Percentiles rank a stretch among this genome's conserved stretches.
Evolutionary conservation across 2,888 invertebrate genomes (phyloP).

Genomic region (Agrochola litura): DNA sequence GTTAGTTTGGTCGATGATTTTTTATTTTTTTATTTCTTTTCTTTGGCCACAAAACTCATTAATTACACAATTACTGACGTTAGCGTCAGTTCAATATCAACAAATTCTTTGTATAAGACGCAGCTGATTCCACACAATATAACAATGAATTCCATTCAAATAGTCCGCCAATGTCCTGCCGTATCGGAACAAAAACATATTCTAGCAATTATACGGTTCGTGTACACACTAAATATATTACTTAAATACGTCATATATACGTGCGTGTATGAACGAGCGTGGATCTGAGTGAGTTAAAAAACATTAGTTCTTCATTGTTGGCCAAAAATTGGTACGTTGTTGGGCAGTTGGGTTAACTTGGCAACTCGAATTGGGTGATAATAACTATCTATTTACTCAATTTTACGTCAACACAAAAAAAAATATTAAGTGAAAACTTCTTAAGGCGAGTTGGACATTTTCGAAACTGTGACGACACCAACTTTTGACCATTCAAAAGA

Average conservation of each 20-base stretch:
- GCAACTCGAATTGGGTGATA: conserved; percentile 12
- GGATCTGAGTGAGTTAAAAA: conserved; percentile 63
- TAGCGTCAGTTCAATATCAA: neutral
- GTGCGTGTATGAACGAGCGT: conserved; percentile 80
- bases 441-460: no score
- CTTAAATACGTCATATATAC: conserved; percentile 65
- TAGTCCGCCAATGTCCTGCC: conserved; percentile 64
- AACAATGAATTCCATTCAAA: conserved; percentile 57
- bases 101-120: conserved; percentile 5
- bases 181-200: conserved; percentile 60
- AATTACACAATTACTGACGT: no score
- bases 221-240: conserved; percentile 70
- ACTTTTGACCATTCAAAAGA: no score
- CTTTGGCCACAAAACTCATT: no score
- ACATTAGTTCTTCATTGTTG: conserved; percentile 51
- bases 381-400: neutral
- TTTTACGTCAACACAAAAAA: neutral
- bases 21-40: no score
- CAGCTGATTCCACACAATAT: conserved; percentile 73
- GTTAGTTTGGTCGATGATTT: no score
- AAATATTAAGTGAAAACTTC: no score
- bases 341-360: conserved; percentile 34
- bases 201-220: conserved; percentile 67
- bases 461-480: no score
- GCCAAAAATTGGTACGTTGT: conserved; percentile 26